Percentiles rank a stretch among this genome's conserved stretches.
Evolutionary conservation across 2,888 invertebrate genomes (phyloP).

Genomic region (Idaea dimidiata): DNA sequence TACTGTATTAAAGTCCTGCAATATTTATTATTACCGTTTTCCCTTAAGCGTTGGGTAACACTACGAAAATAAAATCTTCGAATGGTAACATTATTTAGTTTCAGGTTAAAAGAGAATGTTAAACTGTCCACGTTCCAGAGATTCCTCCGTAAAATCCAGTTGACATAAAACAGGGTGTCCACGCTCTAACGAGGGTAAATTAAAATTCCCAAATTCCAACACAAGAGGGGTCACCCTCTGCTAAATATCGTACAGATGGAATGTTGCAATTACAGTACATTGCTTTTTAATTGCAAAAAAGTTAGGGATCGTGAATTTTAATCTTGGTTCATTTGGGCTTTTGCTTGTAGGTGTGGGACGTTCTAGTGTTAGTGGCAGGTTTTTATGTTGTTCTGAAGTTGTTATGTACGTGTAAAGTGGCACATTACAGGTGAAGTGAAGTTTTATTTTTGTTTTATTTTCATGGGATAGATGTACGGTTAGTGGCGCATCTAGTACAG

Average conservation of each 20-base stretch:
- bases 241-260: constrained; percentile 10
- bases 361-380: background rate
- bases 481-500: no score
- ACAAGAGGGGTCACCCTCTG: constrained; percentile 45
- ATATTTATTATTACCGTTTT: no score
- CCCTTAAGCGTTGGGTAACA: no score
- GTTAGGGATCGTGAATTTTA: constrained; percentile 1
- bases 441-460: background rate
- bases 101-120: constrained; percentile 15
- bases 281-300: constrained; percentile 5
- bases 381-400: background rate
- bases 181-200: constrained; percentile 67
- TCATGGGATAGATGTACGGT: background rate
- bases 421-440: background rate
- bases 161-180: constrained; percentile 24
- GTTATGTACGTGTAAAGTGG: background rate
- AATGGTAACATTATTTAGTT: background rate
- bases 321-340: background rate
- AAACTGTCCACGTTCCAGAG: constrained; percentile 16
- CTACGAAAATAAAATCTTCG: no score
- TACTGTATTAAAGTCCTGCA: no score
- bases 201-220: constrained; percentile 59
- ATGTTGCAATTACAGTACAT: constrained; percentile 4
- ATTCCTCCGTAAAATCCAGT: constrained; percentile 6
- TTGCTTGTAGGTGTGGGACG: background rate